Evolutionary conservation across 2,113 vertebrate species (phyloP).

Genomic region (Grammomys surdaster): DNA sequence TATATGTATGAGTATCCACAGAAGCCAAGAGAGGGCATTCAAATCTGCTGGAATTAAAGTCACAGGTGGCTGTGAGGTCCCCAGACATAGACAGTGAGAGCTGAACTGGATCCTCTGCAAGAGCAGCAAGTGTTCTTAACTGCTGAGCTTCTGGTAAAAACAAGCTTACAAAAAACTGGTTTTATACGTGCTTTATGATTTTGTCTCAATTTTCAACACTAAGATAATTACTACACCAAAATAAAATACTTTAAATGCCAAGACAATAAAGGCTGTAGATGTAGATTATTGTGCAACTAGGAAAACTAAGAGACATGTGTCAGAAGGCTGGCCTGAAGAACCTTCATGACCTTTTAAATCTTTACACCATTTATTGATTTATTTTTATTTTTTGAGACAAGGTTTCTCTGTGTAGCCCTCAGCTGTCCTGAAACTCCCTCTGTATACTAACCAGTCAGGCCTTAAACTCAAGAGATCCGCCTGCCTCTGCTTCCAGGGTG

Average conservation of each 20-base stretch:
- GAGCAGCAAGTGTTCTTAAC: neutral
- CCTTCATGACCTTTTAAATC: neutral
- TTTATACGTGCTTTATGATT: neutral
- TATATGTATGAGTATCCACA: neutral
- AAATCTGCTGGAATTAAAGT: neutral
- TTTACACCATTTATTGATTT: neutral
- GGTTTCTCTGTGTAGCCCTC: too few species aligned
- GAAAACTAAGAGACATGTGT: neutral
- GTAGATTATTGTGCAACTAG: neutral
- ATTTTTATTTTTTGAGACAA: neutral
- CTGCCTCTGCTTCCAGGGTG: too few species aligned
- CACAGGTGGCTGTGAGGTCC: neutral
- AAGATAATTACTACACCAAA: neutral
- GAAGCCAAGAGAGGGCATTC: neutral
- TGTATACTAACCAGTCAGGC: too few species aligned
- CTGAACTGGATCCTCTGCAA: neutral
- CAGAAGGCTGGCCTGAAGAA: neutral
- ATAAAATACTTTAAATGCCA: neutral
- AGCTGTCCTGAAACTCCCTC: too few species aligned
- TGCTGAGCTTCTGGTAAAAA: neutral
- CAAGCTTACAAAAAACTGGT: neutral
- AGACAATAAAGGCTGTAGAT: neutral
- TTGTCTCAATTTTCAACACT: neutral
- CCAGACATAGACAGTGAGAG: neutral
- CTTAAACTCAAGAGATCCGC: too few species aligned